phyloP scores from a whole-genome alignment of 2,888 invertebrate species.

The Heteromyza rotundicornis region DNA sequence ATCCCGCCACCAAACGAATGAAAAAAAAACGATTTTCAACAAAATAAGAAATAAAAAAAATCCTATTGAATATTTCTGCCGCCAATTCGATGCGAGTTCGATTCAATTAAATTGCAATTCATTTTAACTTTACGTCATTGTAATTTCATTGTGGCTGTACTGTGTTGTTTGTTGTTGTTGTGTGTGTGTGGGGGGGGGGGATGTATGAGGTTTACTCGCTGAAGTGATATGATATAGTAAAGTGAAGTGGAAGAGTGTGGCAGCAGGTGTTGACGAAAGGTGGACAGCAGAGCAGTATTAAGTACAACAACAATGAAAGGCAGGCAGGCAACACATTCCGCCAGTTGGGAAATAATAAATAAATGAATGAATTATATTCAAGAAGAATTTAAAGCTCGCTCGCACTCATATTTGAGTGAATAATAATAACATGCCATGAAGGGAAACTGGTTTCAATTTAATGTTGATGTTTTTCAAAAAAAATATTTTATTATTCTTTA shows the following conservation, averaged over 20 bases:
- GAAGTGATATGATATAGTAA: too few relatives aligned
- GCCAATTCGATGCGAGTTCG: slow-evolving; percentile 17
- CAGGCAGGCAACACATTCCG: too few relatives aligned
- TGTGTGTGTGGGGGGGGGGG: too few relatives aligned
- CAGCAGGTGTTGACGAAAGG: slow-evolving; percentile 21
- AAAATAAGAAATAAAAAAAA: slow-evolving; percentile 8
- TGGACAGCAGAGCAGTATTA: slow-evolving; percentile 25
- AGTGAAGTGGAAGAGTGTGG: not conserved
- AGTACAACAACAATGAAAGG: not conserved
- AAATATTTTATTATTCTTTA: too few relatives aligned
- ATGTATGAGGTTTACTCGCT: too few relatives aligned
- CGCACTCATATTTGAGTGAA: not conserved
- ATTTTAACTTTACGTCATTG: not conserved
- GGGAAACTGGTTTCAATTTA: not conserved
- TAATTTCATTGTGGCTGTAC: not conserved
- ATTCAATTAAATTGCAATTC: slow-evolving; percentile 15
- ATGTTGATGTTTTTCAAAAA: not conserved
- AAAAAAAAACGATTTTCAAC: not conserved
- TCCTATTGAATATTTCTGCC: slow-evolving; percentile 13
- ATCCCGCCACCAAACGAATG: too few relatives aligned
- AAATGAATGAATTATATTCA: not conserved
- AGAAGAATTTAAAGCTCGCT: not conserved
- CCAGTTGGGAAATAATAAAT: not conserved
- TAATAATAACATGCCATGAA: not conserved
- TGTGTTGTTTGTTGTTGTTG: too few relatives aligned